Evolutionary conservation across 2,113 vertebrate genomes (phyloP), one percentile per base, ranked within the genome.

Genomic region (Dissostichus mawsoni): DNA sequence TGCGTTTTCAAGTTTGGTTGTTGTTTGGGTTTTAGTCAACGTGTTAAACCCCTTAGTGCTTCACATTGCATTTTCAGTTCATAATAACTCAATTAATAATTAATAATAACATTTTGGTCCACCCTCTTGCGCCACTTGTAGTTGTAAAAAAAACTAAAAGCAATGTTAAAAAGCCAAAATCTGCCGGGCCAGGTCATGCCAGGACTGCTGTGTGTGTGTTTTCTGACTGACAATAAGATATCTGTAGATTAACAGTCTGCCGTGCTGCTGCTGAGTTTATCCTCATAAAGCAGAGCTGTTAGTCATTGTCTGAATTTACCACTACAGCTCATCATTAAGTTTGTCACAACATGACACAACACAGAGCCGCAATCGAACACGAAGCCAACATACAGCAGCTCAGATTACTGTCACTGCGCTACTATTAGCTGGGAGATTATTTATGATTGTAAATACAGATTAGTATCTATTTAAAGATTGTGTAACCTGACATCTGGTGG

Each of bases 261-360:
- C 55, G 61, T n/a, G 48, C 7, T 68, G 25, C 45, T 69, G 69
- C 75, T 16, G 53, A 58, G 52, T 75, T 77, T 80, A 74, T 75
- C 75, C 78, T 80, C 80, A 58, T 72, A 75, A 66, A 57, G 53
- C 83, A 63, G 57, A 82, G 71, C 57, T 23, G 62, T 80, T 81
- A 84, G 81, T 86, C 85, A 88, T 44, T 55, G 69, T 74, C 79
- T 81, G 74, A 67, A 69, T 88, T 85, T 75, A 85, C 59, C 63
- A 17, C 68, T 17, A 10, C 72, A 29, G 61, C 63, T 74, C 57
- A 74, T 74, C 59, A 77, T 65, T 29, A 78, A 58, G 71, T 72
- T 58, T 48, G 68, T 63, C 57, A 80, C 78, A 78, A 47, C 72
- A 52, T 75, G 78, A 84, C 72, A 76, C 81, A 67, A 50, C 72